Percentiles rank a stretch among this genome's conserved stretches.
phyloP scores from a whole-genome alignment of 1,140 invertebrate genomes.

The Euura saliciscinereae region DNA sequence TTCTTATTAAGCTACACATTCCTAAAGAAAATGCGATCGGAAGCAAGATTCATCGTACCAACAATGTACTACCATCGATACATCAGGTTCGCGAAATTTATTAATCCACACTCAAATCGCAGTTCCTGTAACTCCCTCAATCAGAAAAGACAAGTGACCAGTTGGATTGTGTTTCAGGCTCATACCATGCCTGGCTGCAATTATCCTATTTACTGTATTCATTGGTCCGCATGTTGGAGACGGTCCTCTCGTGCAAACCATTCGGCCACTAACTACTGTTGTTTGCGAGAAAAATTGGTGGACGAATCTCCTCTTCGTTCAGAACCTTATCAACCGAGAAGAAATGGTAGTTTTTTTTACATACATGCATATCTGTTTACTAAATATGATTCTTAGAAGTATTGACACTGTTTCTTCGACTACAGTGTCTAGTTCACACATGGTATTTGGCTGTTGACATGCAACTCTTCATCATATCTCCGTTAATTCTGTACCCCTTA shows the following conservation, averaged over 20 bases:
- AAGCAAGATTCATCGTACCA: slow-evolving; percentile 37
- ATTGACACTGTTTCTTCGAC: background rate
- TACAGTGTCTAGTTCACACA: slow-evolving; percentile 65
- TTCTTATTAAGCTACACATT: slow-evolving; percentile 63
- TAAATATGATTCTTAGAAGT: background rate
- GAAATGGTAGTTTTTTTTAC: background rate
- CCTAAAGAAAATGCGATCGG: slow-evolving; percentile 56
- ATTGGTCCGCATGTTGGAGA: background rate
- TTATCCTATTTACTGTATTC: background rate
- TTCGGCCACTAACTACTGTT: background rate
- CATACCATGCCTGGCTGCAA: background rate
- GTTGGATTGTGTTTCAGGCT: background rate
- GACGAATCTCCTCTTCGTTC: background rate
- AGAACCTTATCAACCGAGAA: background rate
- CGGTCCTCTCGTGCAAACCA: background rate
- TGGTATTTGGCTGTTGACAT: slow-evolving; percentile 73
- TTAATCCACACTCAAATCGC: background rate
- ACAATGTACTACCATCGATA: slow-evolving; percentile 19
- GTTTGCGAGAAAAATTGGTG: background rate
- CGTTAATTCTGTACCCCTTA: slow-evolving; percentile 56
- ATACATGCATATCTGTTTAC: background rate
- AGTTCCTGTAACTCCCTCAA: background rate
- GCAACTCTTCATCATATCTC: slow-evolving; percentile 70
- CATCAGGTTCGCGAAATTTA: slow-evolving; percentile 3
- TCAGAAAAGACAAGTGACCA: background rate